Evolutionary conservation across 92 coral and sea anemone species (phyloP).

Genomic region (Zoanthus sansibaricus): DNA sequence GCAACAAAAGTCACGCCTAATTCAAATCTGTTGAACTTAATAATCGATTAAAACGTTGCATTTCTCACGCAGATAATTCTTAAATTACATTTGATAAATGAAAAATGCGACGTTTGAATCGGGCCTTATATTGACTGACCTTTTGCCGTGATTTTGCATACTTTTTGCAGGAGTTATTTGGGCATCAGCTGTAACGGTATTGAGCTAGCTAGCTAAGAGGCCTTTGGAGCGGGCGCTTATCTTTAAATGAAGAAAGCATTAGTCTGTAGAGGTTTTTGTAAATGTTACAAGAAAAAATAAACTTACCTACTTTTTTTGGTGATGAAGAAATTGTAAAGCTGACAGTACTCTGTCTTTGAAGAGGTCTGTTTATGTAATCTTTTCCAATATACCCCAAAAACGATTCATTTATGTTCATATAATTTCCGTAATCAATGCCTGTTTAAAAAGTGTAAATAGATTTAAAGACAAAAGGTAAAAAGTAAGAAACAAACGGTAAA

Average conservation of each 20-base stretch:
- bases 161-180: too few relatives aligned
- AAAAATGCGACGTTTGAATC: too few relatives aligned
- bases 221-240: too few relatives aligned
- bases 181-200: too few relatives aligned
- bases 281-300: not conserved
- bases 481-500: not conserved
- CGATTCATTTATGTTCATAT: not conserved
- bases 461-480: not conserved
- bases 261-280: not conserved
- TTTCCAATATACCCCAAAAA: slow-evolving; percentile 22
- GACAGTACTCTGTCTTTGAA: not conserved
- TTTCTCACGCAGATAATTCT: too few relatives aligned
- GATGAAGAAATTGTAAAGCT: not conserved
- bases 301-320: slow-evolving; percentile 14
- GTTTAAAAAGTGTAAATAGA: not conserved
- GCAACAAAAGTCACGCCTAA: too few relatives aligned
- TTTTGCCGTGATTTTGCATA: too few relatives aligned
- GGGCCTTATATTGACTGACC: too few relatives aligned
- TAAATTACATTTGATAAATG: too few relatives aligned
- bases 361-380: slow-evolving; percentile 35
- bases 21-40: too few relatives aligned
- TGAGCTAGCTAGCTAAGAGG: too few relatives aligned
- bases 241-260: not conserved
- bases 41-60: too few relatives aligned
- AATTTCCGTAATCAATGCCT: slow-evolving; percentile 26